Evolutionary conservation across 2,888 invertebrate species (phyloP), one percentile per base, ranked within the genome.

Genomic region (Platycheirus rosarum): DNA sequence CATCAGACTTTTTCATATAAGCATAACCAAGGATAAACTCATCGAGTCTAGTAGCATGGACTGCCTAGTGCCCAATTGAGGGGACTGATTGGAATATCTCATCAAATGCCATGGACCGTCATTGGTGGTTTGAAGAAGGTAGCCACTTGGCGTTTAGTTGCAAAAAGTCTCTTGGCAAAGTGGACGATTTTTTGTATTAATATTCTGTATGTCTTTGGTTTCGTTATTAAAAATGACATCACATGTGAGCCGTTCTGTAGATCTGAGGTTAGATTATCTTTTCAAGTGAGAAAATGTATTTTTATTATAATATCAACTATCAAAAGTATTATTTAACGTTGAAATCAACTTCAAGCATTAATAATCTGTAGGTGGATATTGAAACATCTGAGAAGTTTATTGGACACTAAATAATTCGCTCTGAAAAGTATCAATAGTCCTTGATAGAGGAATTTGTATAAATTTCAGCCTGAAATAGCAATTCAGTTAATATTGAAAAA

Each of bases 131-230:
- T 60, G 16, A 60, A 60, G 42, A 44, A 60, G 42, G 29, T 60
- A 44, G 14, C 60, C 44, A 60, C 60, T 55, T 55, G 68, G 46
- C 32, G 23, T 51, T 66, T 66, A 26, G 42, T 53, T 42, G 29
- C 55, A 32, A 44, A 46, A 35, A 16, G 32, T 53, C 14, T 29
- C 44, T 44, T 44, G 29, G 55, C 35, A 60, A 42, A 60, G 60
- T 60, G 42, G 42, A 44, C 60, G 42, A n/a, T 29, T 16, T 6
- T 26, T 51, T 18, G 23, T 23, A 0, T 26, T 23, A 8, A 9
- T 40, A 4, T 9, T 9, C 9, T 57, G n/a, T 14, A 29, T 44
- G 18, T 42, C 14, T 60, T 60, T 23, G 16, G n/a, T 57, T 57
- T 42, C 26, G 16, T 60, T 60, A 42, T 16, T 42, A 40, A 14